Percentiles rank a stretch among this genome's conserved stretches.
Conservation (phyloP, 2,113 vertebrate species). For the Colistium nudipinnis region DNA sequence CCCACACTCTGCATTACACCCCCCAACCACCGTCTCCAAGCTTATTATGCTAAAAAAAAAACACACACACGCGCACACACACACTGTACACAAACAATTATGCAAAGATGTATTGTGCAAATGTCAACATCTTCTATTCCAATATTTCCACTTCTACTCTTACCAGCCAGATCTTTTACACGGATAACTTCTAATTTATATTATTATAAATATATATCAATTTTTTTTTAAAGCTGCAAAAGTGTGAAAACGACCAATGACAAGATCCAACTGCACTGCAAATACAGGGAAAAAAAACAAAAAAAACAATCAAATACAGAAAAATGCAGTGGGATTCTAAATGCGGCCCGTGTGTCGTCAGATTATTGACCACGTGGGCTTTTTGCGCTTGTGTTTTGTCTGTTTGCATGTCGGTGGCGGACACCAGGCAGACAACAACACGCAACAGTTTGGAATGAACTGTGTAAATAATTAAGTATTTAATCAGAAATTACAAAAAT, state of each 20-base stretch:
- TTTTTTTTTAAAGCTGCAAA: too few relatives aligned
- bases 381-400: not conserved
- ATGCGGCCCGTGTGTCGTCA: not conserved
- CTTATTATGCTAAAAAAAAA: not conserved
- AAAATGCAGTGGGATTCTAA: not conserved
- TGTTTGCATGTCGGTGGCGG: not conserved
- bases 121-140: too few relatives aligned
- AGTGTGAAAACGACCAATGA: not conserved
- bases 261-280: not conserved
- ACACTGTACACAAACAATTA: too few relatives aligned
- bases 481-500: constrained; percentile 3
- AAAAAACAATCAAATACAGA: not conserved
- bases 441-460: constrained; percentile 7
- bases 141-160: too few relatives aligned
- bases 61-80: too few relatives aligned
- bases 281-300: too few relatives aligned
- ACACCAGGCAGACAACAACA: not conserved
- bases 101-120: too few relatives aligned
- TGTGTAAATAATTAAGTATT: constrained; percentile 34
- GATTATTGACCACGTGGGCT: too few relatives aligned
- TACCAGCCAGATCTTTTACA: too few relatives aligned
- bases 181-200: too few relatives aligned
- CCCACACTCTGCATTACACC: not conserved
- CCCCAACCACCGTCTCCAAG: not conserved
- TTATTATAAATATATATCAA: too few relatives aligned